Evolutionary conservation across 2,888 invertebrate genomes (phyloP), one percentile per base, ranked within the genome.

Genomic region (Lasioglossum figueresi): DNA sequence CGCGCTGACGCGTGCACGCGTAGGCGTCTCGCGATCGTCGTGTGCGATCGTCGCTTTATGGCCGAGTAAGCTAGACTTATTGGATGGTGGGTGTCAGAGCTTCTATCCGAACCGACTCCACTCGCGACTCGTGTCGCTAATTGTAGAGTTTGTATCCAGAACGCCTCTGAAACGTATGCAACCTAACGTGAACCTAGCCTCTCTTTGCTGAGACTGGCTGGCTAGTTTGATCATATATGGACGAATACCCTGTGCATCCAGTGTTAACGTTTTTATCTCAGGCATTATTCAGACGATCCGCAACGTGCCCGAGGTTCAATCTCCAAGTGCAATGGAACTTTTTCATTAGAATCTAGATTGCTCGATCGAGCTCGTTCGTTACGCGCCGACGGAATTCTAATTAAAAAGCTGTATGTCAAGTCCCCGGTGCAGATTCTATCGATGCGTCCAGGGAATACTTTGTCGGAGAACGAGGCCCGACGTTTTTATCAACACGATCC

Each of bases 1-100:
- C 23, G 37, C 4, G 37, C 66, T 66, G 66, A 74, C 45, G 37
- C 48, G 66, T 45, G 76, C 16, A 27, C 84, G 84, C 83, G 84
- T 84, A 78, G 84, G 84, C 74, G 84, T 48, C 16, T 31, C 45
- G 74, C 77, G 74, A 70, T 77, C 82, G 43, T 84, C 82, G 82
- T 83, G 84, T 77, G 78, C 82, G 84, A 84, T 84, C 82, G 70
- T 23, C 48, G 45, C 48, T 43, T 82, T 74, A 59, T 43, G 31
- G 1, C 14, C 27, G 34, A 12, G 37, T 48, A 68, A 82, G 82
- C 77, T 43, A 31, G 68, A 83, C 68, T 76, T 81, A 83, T 73
- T 52, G 34, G 52, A 6, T 16, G 43, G 76, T 83, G 81, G 76
- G 76, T 76, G 82, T 82, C 31, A 19, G 70, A 6, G 23, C 43